phyloP scores from a whole-genome alignment of 2,797 vertebrate species.

The Tokudaia tokunoshimensis region DNA sequence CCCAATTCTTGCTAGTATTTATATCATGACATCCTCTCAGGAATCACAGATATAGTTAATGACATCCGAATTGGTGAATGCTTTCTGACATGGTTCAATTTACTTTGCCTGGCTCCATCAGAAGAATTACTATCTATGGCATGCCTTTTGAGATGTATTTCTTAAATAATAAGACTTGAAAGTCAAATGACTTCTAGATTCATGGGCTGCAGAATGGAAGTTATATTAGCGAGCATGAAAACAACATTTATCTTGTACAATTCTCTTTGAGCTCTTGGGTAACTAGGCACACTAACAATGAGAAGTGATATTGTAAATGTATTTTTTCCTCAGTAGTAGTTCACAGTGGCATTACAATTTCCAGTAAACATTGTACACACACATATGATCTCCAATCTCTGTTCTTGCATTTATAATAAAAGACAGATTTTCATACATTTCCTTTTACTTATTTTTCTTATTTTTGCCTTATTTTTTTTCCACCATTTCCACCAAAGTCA shows the following conservation, averaged over 20 bases:
- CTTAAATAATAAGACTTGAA: background rate
- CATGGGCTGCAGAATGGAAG: background rate
- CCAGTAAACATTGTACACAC: background rate
- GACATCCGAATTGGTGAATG: background rate
- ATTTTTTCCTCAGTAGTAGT: background rate
- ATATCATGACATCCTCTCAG: background rate
- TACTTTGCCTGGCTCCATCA: background rate
- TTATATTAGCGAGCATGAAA: background rate
- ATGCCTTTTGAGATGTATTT: background rate
- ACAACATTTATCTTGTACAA: slow-evolving; percentile 11
- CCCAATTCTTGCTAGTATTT: background rate
- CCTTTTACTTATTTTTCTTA: no score
- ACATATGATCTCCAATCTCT: background rate
- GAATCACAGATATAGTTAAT: slow-evolving; percentile 1
- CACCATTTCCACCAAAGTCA: background rate
- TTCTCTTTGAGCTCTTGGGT: background rate
- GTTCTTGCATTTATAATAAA: background rate
- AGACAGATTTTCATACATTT: background rate
- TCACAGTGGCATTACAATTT: background rate
- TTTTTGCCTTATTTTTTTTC: background rate
- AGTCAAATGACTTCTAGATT: background rate
- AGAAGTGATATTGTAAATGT: background rate
- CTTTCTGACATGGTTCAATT: background rate
- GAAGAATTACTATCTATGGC: background rate
- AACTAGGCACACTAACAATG: background rate